A percentile compares a stretch with the other conserved stretches of the same genome.
Conservation (phyloP, 2,113 vertebrate genomes). For the Onychorhynchus coronatus region DNA sequence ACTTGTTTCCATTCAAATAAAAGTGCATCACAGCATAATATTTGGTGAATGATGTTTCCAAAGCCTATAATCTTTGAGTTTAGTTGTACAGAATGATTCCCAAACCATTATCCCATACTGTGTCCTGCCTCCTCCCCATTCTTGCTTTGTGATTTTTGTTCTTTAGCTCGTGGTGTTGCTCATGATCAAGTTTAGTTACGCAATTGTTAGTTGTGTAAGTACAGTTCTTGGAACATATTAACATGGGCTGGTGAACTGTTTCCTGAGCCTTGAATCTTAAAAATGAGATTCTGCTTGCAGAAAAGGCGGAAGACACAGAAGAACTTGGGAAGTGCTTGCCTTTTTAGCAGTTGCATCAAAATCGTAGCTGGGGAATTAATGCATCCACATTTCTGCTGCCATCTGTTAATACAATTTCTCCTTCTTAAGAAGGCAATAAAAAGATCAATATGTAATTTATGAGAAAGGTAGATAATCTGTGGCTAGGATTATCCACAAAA, state of each 20-base stretch:
- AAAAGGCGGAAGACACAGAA: neutral
- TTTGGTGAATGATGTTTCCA: neutral
- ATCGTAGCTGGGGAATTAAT: neutral
- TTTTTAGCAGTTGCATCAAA: neutral
- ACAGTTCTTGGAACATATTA: neutral
- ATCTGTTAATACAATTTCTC: neutral
- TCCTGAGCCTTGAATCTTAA: neutral
- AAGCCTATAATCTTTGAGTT: neutral
- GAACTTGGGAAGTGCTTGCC: neutral
- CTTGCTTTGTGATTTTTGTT: neutral
- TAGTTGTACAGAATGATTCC: neutral
- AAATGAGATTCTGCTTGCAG: neutral
- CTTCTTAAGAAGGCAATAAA: neutral
- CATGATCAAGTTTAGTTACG: neutral
- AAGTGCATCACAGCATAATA: neutral
- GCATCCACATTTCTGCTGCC: neutral
- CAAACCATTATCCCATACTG: neutral
- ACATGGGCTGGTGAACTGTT: neutral
- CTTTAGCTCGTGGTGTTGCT: neutral
- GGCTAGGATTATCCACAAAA: neutral
- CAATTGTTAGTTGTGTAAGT: constrained; percentile 2
- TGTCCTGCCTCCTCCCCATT: neutral
- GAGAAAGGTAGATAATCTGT: neutral
- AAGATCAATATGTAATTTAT: neutral
- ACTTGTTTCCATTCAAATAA: neutral